Evolutionary conservation across 2,113 vertebrate species (phyloP), one percentile per base, ranked within the genome.

Genomic region (Pandion haliaetus): DNA sequence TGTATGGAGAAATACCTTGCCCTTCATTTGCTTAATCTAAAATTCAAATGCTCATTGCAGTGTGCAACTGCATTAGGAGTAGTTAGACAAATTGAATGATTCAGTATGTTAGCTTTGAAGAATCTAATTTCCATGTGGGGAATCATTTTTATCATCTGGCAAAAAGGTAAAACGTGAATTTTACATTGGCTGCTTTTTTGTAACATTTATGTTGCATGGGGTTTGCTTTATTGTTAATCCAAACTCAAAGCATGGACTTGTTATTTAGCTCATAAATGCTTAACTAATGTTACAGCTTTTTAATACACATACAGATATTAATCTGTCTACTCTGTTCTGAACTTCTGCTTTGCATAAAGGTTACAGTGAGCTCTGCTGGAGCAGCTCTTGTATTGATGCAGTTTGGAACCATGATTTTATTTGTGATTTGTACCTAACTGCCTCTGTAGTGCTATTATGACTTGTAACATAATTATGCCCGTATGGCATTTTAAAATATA

Each of bases 51-150:
- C 72, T 94, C 70, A 67, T 62, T 92, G 90, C 88, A 80, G 32
- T 83, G 62, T 93, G 85, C 77, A 94, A 66, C 8, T 65, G 82
- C 85, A 93, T 96, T 97, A 66, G 67, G 72, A 94, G 50, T 91
- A 93, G 76, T 97, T 93, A 96, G 71, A 97, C 90, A 97, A 97
- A 97, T 98, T 91, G 97, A 96, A 97, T 96, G 85, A 91, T 97
- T 97, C 95, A 86, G 44, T 88, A 15, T 92, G 70, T 82, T 93
- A 88, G 74, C 84, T 97, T 52, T 91, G 90, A 95, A 93, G 88
- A 97, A 92, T 93, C 82, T 94, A 70, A 93, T 97, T 98, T 97
- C 63, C 62, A 71, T 86, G 83, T 70, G 63, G 57, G 54, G 87
- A 95, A 95, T 97, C 8, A 86, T 90, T 95, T 95, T 95, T 95